Base-by-base conservation (phyloP, 2,113 vertebrate species). In the Progne subis region DNA sequence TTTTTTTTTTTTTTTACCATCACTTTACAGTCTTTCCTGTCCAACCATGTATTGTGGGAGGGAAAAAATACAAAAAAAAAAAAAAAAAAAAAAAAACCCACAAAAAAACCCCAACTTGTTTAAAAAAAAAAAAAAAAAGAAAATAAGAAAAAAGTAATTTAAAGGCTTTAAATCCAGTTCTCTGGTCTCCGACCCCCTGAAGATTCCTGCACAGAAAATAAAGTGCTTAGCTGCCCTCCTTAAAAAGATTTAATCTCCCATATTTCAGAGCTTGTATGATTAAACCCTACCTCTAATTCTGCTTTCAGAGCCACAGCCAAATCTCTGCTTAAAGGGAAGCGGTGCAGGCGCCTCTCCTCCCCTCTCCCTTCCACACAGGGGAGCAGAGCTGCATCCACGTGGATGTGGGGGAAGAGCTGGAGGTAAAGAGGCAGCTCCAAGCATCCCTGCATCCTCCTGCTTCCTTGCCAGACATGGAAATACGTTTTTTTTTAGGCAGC, bases 201-300 rank as follows among this genome's bases (percentile, higher is more conserved):
- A 97, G 94, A 97, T 97, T 85, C 96, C 77, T 82, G 59, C 77
- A 49, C 88, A 64, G 94, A 87, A 96, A 92, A 95, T 90, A 93
- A 94, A 70, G 72, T 88, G 65, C 81, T 91, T 94, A 81, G 76
- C 86, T 4, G 12, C 71, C 83, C 84, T 81, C 55, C 86, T 87
- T 95, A 80, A 74, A 94, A 92, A 95, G 95, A 90, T 82, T 88
- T 93, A 81, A 96, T 96, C 94, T 95, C 44, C 80, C 76, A 39
- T 93, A 92, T 96, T 97, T 96, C 77, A 96, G 82, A 82, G 82
- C 82, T 96, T 74, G 81, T 82, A 81, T 92, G 95, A 95, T 96
- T 95, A 95, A 96, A 67, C 69, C 14, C 82, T 80, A 68, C 83
- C 76, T 85, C 86, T 90, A 91, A 79, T 96, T 94, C 90, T 47